Conservation (phyloP, 2,113 vertebrate genomes). For the Charina bottae region DNA sequence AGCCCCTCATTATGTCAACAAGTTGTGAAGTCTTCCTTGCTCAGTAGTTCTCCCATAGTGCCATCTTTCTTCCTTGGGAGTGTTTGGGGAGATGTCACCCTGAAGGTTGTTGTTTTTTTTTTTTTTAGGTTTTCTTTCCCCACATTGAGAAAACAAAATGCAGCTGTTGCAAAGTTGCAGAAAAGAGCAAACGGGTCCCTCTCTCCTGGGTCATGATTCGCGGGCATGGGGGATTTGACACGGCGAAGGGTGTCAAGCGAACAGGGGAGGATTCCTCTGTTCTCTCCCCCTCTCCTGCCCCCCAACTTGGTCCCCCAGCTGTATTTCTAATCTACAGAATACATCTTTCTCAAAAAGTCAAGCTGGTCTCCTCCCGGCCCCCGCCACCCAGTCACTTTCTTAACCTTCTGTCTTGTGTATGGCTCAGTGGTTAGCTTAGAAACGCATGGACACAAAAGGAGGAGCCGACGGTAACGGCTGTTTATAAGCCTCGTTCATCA, state of each 20-base stretch:
- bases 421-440: conserved; percentile 99
- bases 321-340: conserved; percentile 94
- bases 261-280: conserved; percentile 15
- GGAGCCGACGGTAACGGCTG: conserved; percentile 97
- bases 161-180: conserved; percentile 71
- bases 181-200: conserved; percentile 56
- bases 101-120: conserved; percentile 78
- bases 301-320: conserved; percentile 81
- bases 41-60: conserved; percentile 29
- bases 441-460: conserved; percentile 94
- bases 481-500: conserved; percentile 99
- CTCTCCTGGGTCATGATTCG: conserved; percentile 62
- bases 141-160: conserved; percentile 77
- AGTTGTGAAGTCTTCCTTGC: conserved; percentile 58
- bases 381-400: conserved; percentile 89
- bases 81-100: conserved; percentile 37
- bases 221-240: conserved; percentile 47
- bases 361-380: conserved; percentile 83
- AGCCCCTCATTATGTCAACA: conserved; percentile 63
- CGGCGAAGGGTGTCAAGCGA: conserved; percentile 63
- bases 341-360: conserved; percentile 89
- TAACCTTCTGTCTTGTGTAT: conserved; percentile 94
- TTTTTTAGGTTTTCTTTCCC: conserved; percentile 50
- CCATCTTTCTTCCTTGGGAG: conserved; percentile 60
- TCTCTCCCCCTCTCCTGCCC: conserved; percentile 53